Evolutionary conservation across 1,140 invertebrate genomes (phyloP).

Genomic region (Zaprionus gabonicus): DNA sequence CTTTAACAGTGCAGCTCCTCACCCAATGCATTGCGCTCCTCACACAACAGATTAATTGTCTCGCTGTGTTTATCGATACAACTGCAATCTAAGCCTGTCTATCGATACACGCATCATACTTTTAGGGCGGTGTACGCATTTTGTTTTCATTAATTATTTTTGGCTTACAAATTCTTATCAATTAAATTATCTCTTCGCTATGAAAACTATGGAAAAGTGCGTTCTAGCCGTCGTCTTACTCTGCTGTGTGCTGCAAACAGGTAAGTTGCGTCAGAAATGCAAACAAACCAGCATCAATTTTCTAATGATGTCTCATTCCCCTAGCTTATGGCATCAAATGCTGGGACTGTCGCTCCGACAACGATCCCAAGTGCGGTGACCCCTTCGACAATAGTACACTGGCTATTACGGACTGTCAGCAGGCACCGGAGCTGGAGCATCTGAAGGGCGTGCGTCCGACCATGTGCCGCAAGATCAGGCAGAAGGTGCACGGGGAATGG

Average conservation of each 20-base stretch:
- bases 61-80: conserved; percentile 27
- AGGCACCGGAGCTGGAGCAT: conserved; percentile 88
- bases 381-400: conserved; percentile 96
- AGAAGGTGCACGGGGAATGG: conserved; percentile 97
- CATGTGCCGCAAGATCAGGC: conserved; percentile 96
- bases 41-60: not conserved
- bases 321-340: conserved; percentile 92
- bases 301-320: conserved; percentile 5
- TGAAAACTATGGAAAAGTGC: conserved; percentile 57
- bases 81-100: not conserved
- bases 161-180: conserved; percentile 19
- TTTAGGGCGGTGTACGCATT: conserved; percentile 62
- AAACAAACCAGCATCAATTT: conserved; percentile 20
- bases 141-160: conserved; percentile 56
- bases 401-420: conserved; percentile 93
- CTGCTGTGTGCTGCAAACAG: conserved; percentile 65
- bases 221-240: conserved; percentile 40
- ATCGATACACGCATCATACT: conserved; percentile 55
- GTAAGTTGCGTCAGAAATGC: conserved; percentile 53
- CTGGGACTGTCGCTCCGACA: conserved; percentile 95
- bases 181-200: conserved; percentile 28
- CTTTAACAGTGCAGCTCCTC: not conserved
- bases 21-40: not conserved
- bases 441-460: conserved; percentile 89
- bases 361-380: conserved; percentile 95